Base-by-base conservation (phyloP, 2,113 vertebrate genomes). In the Ursus arctos region DNA sequence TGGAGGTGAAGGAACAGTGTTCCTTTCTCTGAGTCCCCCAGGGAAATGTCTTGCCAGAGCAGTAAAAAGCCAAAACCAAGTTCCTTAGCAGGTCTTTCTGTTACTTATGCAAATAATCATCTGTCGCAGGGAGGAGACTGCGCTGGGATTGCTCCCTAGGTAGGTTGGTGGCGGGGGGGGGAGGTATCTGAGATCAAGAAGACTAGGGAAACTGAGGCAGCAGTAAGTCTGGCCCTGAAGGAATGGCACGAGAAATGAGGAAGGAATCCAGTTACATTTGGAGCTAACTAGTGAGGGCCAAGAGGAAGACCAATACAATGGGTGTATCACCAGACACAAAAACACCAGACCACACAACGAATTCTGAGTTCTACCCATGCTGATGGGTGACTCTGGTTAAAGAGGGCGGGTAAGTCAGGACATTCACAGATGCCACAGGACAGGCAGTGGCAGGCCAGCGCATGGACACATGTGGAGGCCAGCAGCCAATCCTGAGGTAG, bases 11-110 rank as follows among this genome's bases (percentile, higher is more conserved):
- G 22, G 19, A 71, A 7, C 2, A 6, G 10, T 21, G 13, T 28
- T 82, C 77, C 92, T 86, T 85, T 65, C 86, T 55, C 16, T 36
- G 26, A 63, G 19, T 31, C 3, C 1, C 7, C 12, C 7, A 74
- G 33, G 47, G 67, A 92, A 92, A 72, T 47, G 5, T 59, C 86
- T 93, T 76, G 57, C 31, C 53, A 53, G 16, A 21, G 26, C 21
- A 76, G 8, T n/a, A 57, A 81, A 91, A 63, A 96, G 22, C 5
- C 36, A 83, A 95, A 97, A 65, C 15, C 51, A 96, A 80, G 51
- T 26, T 96, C 65, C 86, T 47, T 47, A 53, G 51, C 22, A 84
- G 26, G 26, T 80, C 49, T 33, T 14, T 93, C 79, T 63, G 47
- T 71, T 55, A 33, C 33, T 94, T 2, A 5, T 51, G 74, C 49